These are phyloP conservation scores for Siphamia tubifer DNA, from an alignment of 2,113 vertebrate genomes.

Conservation along the genomic window DNA sequence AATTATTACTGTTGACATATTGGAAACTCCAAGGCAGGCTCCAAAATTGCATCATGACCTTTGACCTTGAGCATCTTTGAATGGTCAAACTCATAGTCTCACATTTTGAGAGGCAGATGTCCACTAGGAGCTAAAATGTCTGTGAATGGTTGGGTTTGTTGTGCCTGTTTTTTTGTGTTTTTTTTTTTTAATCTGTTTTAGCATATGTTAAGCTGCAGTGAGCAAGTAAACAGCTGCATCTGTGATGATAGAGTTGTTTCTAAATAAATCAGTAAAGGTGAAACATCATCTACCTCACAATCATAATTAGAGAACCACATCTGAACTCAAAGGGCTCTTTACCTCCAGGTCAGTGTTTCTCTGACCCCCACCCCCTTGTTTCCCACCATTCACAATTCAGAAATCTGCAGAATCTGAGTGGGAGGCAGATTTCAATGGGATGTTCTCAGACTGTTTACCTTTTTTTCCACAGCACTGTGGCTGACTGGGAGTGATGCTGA, in stretches of 20 bases:
- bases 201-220: too few species aligned
- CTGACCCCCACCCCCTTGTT: conserved; percentile 35
- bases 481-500: conserved; percentile 35
- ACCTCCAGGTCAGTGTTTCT: conserved; percentile 5
- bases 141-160: too few species aligned
- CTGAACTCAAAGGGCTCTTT: conserved; percentile 31
- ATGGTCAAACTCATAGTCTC: too few species aligned
- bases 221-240: background rate
- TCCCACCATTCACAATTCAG: conserved; percentile 39
- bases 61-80: too few species aligned
- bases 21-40: too few species aligned
- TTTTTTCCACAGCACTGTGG: conserved; percentile 26
- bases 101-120: too few species aligned
- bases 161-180: too few species aligned
- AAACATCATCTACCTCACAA: conserved; percentile 22
- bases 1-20: too few species aligned
- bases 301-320: conserved; percentile 34
- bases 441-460: conserved; percentile 40
- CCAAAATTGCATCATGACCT: too few species aligned
- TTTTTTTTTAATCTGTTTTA: too few species aligned
- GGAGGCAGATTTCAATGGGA: conserved; percentile 46
- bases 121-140: too few species aligned
- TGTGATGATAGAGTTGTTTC: conserved; percentile 16
- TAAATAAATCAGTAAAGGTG: conserved; percentile 60
- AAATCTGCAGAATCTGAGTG: conserved; percentile 44